These are phyloP conservation scores for Globodera rostochiensis DNA, from an alignment of 1,140 invertebrate species.

Conservation along the genomic window DNA sequence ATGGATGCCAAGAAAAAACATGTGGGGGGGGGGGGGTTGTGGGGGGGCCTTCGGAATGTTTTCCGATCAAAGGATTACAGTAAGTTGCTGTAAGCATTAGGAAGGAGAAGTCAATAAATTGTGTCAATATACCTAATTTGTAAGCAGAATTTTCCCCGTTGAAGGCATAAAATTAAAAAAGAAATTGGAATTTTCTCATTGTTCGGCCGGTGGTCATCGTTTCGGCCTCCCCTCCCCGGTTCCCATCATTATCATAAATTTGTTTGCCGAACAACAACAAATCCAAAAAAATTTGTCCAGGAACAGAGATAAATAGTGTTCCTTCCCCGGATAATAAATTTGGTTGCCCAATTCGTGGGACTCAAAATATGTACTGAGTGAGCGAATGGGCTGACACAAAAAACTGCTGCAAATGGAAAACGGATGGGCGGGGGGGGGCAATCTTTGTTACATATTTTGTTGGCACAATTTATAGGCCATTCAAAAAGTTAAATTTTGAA, in stretches of 20 bases:
- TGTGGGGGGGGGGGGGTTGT: background rate
- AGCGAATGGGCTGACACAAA: background rate
- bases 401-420: background rate
- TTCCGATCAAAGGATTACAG: background rate
- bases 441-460: no score
- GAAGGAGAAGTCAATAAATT: no score
- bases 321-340: background rate
- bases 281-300: background rate
- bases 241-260: constrained; percentile 1
- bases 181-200: background rate
- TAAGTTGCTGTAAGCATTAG: background rate
- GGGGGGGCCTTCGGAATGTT: no score
- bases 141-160: no score
- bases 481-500: no score
- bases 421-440: no score
- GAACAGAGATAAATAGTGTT: background rate
- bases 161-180: no score
- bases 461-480: no score
- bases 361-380: background rate
- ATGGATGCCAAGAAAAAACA: background rate
- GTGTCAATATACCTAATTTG: no score
- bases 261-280: constrained; percentile 2
- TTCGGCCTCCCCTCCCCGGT: background rate
- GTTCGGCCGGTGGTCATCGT: background rate
- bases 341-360: background rate